A percentile compares a stretch with the other conserved stretches of the same genome.
Evolutionary conservation across 2,888 invertebrate genomes (phyloP).

Genomic region (Cheiracanthium punctorium): DNA sequence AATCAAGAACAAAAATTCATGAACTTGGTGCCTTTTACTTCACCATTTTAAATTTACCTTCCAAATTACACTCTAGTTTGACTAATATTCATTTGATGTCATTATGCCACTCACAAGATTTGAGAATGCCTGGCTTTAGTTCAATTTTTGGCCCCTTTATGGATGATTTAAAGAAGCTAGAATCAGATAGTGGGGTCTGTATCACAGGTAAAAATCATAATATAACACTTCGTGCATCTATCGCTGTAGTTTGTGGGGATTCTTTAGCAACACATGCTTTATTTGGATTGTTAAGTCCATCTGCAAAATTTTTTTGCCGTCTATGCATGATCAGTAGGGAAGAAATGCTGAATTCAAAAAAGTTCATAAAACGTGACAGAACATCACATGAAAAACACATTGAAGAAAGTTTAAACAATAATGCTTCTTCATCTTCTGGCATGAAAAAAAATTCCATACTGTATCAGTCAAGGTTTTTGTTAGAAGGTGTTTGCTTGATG

Average conservation of each 20-base stretch:
- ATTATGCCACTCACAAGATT: neutral
- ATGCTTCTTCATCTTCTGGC: no score
- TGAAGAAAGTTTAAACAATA: no score
- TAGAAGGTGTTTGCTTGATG: no score
- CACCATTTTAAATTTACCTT: no score
- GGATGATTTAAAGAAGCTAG: neutral
- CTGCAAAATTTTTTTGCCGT: neutral
- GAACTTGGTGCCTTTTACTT: no score
- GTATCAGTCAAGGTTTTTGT: no score
- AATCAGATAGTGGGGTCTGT: neutral
- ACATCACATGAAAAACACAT: no score
- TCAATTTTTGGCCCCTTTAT: neutral
- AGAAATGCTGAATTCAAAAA: neutral
- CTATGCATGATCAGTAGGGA: neutral
- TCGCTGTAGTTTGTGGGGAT: neutral
- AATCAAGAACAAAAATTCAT: neutral
- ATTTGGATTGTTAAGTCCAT: no score
- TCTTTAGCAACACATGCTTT: no score
- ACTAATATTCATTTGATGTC: neutral
- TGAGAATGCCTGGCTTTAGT: neutral
- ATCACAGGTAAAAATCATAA: neutral
- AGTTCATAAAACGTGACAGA: no score
- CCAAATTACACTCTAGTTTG: neutral
- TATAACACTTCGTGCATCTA: neutral
- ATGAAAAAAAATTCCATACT: no score